Evolutionary conservation across 2,113 vertebrate genomes (phyloP), one percentile per base, ranked within the genome.

Genomic region (Dipodomys spectabilis): DNA sequence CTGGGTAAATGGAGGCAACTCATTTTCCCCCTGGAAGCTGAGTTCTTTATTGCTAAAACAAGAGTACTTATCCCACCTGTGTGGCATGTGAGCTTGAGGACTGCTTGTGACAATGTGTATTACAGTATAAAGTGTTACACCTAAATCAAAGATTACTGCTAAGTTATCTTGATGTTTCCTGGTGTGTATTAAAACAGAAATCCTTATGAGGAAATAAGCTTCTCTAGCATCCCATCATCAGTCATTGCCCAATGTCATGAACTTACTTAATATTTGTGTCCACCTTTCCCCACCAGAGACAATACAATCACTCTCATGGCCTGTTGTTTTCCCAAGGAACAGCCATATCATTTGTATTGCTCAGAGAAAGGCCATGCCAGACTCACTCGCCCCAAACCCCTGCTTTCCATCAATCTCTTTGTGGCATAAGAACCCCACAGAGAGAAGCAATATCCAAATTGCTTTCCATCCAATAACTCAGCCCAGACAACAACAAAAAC

Each of bases 321-420:
- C 77, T 57, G 79, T 80, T 94, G 82, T 95, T 94, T 96, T 86
- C 92, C 67, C 92, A 95, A 74, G 78, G 64, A 84, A 87, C 67
- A 87, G 53, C 23, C 87, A 71, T 79, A 85, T 82, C 95, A 86
- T 95, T 92, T 96, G 78, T 95, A 86, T 88, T 83, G 57, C 80
- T 96, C 71, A 6, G 74, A 88, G 87, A 88, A 94, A 93, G 53
- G 62, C 44, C 82, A 7, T 93, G 75, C 68, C 49, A 79, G 90
- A 93, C 45, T 93, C 45, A 53, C 45, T 94, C 0, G 4, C 75
- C 79, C 93, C 11, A 88, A 80, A 95, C 74, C 57, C 73, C 71
- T 88, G 91, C 84, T 95, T 90, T 83, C 85, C 93, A 95, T 95
- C 94, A 95, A 57, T 95, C 92, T 94, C 71, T 57, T 96, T 84